phyloP scores from a whole-genome alignment of 2,888 invertebrate genomes.

The Cheilosia variabilis region DNA sequence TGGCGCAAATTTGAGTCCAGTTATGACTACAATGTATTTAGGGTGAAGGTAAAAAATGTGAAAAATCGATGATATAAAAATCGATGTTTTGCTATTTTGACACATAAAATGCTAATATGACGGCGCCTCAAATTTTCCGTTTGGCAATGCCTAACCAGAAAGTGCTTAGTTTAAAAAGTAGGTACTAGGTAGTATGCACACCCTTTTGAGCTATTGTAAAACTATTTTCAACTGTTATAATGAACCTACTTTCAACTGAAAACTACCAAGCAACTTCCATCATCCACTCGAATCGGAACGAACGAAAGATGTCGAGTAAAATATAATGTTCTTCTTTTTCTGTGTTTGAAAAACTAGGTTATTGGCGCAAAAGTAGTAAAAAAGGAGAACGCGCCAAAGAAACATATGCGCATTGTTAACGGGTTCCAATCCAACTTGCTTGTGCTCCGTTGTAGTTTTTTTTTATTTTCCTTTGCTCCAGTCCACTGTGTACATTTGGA shows the following conservation, averaged over 20 bases:
- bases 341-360: conserved; percentile 72
- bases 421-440: conserved; percentile 67
- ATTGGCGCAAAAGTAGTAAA: conserved; percentile 76
- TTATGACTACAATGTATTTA: no score
- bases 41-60: no score
- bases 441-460: conserved; percentile 57
- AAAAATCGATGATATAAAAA: no score
- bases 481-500: conserved; percentile 7
- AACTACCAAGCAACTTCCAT: neutral
- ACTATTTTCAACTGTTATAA: neutral
- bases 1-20: no score
- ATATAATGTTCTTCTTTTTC: conserved; percentile 43
- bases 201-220: neutral
- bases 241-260: neutral
- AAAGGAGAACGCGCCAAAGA: conserved; percentile 68
- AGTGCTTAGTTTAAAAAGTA: no score
- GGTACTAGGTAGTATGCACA: no score
- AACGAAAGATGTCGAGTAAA: conserved; percentile 58
- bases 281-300: conserved; percentile 30
- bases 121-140: no score
- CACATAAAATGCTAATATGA: no score
- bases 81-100: no score
- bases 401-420: conserved; percentile 73
- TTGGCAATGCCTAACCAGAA: no score
- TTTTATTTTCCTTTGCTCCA: conserved; percentile 38